Evolutionary conservation across 1,140 invertebrate species (phyloP).

Genomic region (Aradophagus sp.): DNA sequence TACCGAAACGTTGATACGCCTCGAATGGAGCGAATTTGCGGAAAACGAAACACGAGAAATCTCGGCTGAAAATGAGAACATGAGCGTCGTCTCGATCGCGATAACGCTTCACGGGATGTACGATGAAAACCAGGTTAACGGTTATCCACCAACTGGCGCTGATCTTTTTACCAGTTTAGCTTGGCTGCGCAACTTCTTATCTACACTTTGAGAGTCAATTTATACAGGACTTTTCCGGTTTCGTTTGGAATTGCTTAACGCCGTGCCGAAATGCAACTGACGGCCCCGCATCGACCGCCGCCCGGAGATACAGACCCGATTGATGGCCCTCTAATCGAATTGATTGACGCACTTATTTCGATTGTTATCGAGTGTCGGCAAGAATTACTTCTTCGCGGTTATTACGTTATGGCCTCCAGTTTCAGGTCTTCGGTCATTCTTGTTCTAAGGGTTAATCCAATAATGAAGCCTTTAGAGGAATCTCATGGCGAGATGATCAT

Average conservation of each 20-base stretch:
- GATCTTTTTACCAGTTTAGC: conserved; percentile 44
- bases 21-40: conserved; percentile 23
- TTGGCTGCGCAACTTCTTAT: conserved; percentile 52
- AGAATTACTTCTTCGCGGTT: too few species aligned
- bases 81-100: conserved; percentile 32
- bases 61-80: conserved; percentile 43
- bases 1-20: conserved; percentile 27
- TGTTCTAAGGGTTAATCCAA: too few species aligned
- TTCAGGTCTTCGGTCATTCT: too few species aligned
- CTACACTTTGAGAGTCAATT: conserved; percentile 51
- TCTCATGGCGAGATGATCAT: too few species aligned
- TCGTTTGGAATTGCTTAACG: conserved; percentile 46
- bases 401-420: too few species aligned
- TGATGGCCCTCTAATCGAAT: conserved; percentile 39
- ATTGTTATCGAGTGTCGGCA: too few species aligned
- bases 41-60: conserved; percentile 38
- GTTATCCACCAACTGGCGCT: conserved; percentile 49
- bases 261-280: conserved; percentile 16
- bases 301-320: conserved; percentile 1
- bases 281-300: background rate
- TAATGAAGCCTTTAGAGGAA: too few species aligned
- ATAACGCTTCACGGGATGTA: conserved; percentile 45
- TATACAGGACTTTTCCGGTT: conserved; percentile 47
- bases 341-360: conserved; percentile 30
- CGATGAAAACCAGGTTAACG: conserved; percentile 51